Evolutionary conservation across 1,140 invertebrate species (phyloP), one percentile per base, ranked within the genome.

Genomic region (Proales similis): DNA sequence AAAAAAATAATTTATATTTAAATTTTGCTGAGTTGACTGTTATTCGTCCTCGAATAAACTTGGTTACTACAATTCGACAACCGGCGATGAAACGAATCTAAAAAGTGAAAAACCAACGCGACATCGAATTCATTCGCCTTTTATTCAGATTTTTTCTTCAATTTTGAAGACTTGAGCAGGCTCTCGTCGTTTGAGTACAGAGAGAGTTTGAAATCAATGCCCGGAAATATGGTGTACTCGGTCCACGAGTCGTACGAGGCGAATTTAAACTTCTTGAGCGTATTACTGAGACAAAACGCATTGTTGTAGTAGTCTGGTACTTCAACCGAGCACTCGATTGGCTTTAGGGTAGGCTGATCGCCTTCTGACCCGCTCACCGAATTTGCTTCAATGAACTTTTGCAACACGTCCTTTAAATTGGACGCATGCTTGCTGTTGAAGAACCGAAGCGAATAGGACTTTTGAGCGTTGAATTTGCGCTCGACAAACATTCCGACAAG

Each of bases 281-380:
- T 19, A 42, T 57, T 57, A 12, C 36, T 22, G 9, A 57, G 20
- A 0, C 39, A 14, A n/a, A 42, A 57, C 9, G 17, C 29, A 19
- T 57, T 36, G 30, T 57, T 42, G 27, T 57, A 57, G 32, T 57
- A 57, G 32, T 57, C 51, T 19, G 51, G 51, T 2, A 57, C 33
- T n/a, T 30, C 27, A 42, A 57, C 22, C 6, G 29, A 26, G 45
- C 11, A 57, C n/a, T 39, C 45, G 11, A 42, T 42, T 29, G 33
- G 17, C 45, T 57, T 57, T 57, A 17, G 12, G 24, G 27, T 20
- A n/a, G 22, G 9, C 14, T 11, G 17, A 4, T 19, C 7, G 19
- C 12, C 0, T 49, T 30, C 26, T 20, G 32, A 12, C 4, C 22
- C 22, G 48, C 38, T 30, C 32, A 14, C 11, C 32, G 14, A n/a